Percentiles rank a stretch among this genome's conserved stretches.
These are phyloP conservation scores for Dasypogon diadema DNA, from an alignment of 2,888 invertebrate genomes.

Conservation along the genomic window DNA sequence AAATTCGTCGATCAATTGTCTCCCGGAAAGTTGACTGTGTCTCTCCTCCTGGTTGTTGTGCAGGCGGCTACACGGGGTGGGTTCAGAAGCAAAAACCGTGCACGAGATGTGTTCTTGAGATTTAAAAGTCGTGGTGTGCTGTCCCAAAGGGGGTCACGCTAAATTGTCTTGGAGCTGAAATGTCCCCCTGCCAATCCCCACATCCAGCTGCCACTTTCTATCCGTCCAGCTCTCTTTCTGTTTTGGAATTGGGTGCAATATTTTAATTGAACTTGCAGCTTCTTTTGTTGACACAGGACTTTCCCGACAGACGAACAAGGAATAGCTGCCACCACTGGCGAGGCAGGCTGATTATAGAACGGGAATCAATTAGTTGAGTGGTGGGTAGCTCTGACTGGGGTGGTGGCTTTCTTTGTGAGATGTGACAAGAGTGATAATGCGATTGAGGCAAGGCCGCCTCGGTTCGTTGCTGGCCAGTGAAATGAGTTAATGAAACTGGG, in stretches of 20 bases:
- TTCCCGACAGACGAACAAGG: constrained; percentile 33
- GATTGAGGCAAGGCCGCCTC: background rate
- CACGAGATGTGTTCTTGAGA: background rate
- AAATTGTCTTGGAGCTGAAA: constrained; percentile 48
- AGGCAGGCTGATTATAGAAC: constrained; percentile 44
- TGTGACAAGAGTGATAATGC: constrained; percentile 43
- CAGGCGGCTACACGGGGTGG: background rate
- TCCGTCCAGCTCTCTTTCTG: background rate
- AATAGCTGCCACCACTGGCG: background rate
- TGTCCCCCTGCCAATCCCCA: background rate
- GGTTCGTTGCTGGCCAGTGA: constrained; percentile 12
- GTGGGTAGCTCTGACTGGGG: constrained; percentile 34
- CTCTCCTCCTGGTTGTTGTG: constrained; percentile 32
- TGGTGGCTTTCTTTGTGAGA: constrained; percentile 34
- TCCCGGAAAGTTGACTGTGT: constrained; percentile 51
- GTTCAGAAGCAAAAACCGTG: background rate
- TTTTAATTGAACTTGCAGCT: constrained; percentile 56
- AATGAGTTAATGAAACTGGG: constrained; percentile 38
- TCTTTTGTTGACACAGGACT: constrained; percentile 54
- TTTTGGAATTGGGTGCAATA: constrained; percentile 52
- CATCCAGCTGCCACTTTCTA: background rate
- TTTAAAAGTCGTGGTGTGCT: constrained; percentile 13
- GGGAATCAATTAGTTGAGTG: constrained; percentile 55
- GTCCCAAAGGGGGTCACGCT: constrained; percentile 34
- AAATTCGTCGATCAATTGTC: constrained; percentile 56